Percentiles rank a stretch among this genome's conserved stretches.
These are phyloP conservation scores for Cataglyphis livida DNA, from an alignment of 2,888 invertebrate species.

Conservation along the genomic window DNA sequence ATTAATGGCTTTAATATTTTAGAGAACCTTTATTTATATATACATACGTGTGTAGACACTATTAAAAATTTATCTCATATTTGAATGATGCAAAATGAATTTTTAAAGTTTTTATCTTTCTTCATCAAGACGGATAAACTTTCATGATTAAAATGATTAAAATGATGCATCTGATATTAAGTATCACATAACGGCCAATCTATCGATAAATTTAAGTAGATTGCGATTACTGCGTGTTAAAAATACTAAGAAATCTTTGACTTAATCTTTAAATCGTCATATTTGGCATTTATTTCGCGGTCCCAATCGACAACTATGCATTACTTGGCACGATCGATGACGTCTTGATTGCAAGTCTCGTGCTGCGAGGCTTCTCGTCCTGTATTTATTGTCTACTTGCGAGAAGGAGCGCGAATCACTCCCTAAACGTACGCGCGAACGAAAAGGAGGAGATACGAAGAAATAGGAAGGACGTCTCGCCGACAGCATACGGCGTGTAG, in stretches of 20 bases:
- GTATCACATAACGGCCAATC: neutral
- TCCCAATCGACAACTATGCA: conserved; percentile 63
- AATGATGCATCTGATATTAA: neutral
- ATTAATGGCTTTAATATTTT: conserved; percentile 8
- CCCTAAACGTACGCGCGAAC: neutral
- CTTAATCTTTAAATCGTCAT: conserved; percentile 43
- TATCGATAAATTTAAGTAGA: conserved; percentile 22
- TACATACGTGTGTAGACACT: neutral
- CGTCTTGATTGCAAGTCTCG: conserved; percentile 61
- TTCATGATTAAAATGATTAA: neutral
- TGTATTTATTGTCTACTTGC: conserved; percentile 60
- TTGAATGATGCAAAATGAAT: neutral
- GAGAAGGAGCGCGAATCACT: conserved; percentile 25
- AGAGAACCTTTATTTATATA: neutral
- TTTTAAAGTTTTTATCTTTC: neutral
- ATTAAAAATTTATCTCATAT: neutral
- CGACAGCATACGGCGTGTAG: conserved; percentile 42
- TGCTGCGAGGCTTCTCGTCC: conserved; percentile 37
- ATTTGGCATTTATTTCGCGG: conserved; percentile 12
- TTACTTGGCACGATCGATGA: conserved; percentile 67
- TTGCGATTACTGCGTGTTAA: neutral
- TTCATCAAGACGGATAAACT: neutral
- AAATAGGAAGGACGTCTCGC: conserved; percentile 33
- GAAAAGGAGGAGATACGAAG: conserved; percentile 8
- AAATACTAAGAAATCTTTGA: neutral